Base-by-base conservation (phyloP, 2,113 vertebrate species). In the Macheiramphus alcinus region DNA sequence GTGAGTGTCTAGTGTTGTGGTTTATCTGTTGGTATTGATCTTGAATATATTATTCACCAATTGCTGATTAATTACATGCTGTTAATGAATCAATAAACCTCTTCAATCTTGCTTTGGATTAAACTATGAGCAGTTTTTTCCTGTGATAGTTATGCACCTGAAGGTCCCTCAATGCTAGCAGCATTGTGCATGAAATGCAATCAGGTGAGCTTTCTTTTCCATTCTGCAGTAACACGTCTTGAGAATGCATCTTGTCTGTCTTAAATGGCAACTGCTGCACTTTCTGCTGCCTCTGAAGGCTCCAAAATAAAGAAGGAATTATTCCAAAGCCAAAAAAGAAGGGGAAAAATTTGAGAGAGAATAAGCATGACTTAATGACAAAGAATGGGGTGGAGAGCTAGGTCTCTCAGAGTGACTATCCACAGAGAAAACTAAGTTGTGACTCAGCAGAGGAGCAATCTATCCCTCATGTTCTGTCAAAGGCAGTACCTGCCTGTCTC, bases 341-440 rank as follows among this genome's bases (percentile, higher is more conserved):
- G 5, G 5, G 19, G 18, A 0, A 15, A 81, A 27, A 18, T 2
- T 7, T 58, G 27, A 78, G 32, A 72, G 52, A 70, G 31, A 56
- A 40, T n/a, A 50, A 89, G 70, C 40, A 67, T 62, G 45, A n/a
- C n/a, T 65, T 48, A 78, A 89, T 58, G 38, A 50, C 23, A 48
- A 78, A 90, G 48, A n/a, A 73, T 0, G 2, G 31, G 73, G 34
- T 0, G 0, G 45, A 84, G 29, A 63, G 10, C 12, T 63, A 66
- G 23, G 18, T 72, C 17, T 71, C 63, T 87, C 58, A 14, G 16
- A 62, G 14, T 47, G 32, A 85, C 65, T 80, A 42, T n/a, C 32
- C 36, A 67, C 63, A 76, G 21, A 40, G 38, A 83, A 88, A 65
- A 83, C 12, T 20, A 67, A 53, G 22, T 45, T 76, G 32, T 65